phyloP scores from a whole-genome alignment of 2,113 vertebrate genomes.

The Pedionomus torquatus region DNA sequence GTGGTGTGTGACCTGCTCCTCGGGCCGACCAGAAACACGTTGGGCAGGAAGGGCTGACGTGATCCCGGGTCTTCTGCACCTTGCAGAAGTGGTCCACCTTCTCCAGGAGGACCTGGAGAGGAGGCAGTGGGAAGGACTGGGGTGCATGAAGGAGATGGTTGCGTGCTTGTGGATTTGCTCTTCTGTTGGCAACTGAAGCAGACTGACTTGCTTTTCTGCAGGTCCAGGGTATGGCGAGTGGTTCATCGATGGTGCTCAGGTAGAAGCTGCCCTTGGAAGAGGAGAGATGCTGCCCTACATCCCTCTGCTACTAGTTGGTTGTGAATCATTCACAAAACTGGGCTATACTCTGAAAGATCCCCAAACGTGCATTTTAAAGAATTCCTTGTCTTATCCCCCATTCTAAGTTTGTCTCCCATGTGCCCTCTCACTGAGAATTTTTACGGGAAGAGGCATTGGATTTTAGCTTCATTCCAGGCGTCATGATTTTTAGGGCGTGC shows the following conservation, averaged over 20 bases:
- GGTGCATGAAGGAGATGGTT: fast-evolving
- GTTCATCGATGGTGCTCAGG: not conserved
- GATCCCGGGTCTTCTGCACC: fast-evolving
- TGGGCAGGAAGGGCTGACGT: fast-evolving
- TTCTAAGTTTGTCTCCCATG: not conserved
- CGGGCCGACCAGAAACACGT: fast-evolving
- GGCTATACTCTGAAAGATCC: not conserved
- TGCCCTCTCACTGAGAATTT: not conserved
- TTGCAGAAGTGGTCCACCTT: not conserved
- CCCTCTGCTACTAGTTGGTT: not conserved
- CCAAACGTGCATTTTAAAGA: not conserved
- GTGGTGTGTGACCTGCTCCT: not conserved
- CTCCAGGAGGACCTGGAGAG: too few relatives aligned
- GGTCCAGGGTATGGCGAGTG: not conserved
- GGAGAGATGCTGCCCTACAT: not conserved
- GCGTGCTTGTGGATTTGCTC: not conserved
- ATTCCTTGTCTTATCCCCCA: not conserved
- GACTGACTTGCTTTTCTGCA: not conserved
- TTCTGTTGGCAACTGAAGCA: fast-evolving
- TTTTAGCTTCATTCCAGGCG: not conserved
- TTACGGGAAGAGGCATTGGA: fast-evolving
- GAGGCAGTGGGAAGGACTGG: fast-evolving
- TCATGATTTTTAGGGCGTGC: not conserved
- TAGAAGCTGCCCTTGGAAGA: not conserved
- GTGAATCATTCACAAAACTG: not conserved